A percentile compares a stretch with the other conserved stretches of the same genome.
Evolutionary conservation across 1,140 invertebrate species (phyloP).

Genomic region (Lanistes nyassanus): DNA sequence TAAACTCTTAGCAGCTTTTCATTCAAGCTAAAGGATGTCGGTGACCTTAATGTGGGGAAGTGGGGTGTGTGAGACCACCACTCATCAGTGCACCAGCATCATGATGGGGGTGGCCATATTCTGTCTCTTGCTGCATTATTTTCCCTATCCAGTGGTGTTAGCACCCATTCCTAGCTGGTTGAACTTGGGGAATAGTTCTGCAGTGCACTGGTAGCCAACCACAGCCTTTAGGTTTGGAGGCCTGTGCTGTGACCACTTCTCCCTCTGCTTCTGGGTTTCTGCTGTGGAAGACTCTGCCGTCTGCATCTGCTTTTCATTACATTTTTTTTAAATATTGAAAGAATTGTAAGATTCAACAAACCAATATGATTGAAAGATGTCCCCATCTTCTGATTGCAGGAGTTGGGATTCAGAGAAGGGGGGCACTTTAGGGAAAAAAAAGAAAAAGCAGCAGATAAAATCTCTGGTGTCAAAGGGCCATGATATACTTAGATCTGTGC

Average conservation of each 20-base stretch:
- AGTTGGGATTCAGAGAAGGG: not conserved
- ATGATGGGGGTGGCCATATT: too few relatives aligned
- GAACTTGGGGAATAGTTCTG: not conserved
- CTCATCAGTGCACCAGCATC: too few relatives aligned
- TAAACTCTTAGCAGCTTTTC: too few relatives aligned
- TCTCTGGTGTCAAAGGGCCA: conserved; percentile 50
- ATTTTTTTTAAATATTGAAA: not conserved
- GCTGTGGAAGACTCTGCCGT: not conserved
- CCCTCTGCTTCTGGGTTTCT: not conserved
- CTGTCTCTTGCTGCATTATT: too few relatives aligned
- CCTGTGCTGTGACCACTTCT: too few relatives aligned
- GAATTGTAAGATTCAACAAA: conserved; percentile 5
- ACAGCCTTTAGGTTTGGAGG: too few relatives aligned
- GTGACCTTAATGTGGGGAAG: too few relatives aligned
- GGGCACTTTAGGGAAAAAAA: conserved; percentile 44
- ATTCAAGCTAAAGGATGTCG: too few relatives aligned
- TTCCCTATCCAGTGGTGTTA: too few relatives aligned
- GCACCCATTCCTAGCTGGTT: too few relatives aligned
- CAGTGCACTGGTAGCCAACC: not conserved
- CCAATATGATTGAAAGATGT: conserved; percentile 29
- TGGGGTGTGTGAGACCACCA: too few relatives aligned
- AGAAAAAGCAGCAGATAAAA: conserved; percentile 32
- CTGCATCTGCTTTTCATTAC: not conserved
- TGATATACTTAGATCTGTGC: conserved; percentile 55
- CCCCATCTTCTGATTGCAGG: conserved; percentile 5